Conservation (phyloP, 2,888 invertebrate species). For the Chaetoderma sp. region DNA sequence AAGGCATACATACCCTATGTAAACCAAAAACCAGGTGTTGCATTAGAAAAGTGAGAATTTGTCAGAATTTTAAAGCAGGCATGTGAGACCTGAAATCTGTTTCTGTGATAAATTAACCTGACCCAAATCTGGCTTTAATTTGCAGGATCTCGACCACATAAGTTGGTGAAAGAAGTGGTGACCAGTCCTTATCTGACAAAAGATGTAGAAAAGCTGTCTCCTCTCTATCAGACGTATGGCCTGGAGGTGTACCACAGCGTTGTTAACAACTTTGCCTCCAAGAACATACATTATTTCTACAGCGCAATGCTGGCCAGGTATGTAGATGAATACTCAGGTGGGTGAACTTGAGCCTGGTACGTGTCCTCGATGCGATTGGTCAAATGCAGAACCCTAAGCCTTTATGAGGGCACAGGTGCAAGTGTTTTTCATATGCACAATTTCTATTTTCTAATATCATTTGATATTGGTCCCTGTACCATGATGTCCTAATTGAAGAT, state of each 20-base stretch:
- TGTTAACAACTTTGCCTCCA: slow-evolving; percentile 27
- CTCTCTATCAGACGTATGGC: slow-evolving; percentile 21
- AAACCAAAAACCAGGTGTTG: no score
- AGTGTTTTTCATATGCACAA: no score
- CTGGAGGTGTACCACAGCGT: slow-evolving; percentile 27
- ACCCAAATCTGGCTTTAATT: background rate
- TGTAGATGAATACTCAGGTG: background rate
- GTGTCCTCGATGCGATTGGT: no score
- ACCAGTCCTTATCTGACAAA: background rate
- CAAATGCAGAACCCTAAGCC: no score
- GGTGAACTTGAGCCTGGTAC: no score
- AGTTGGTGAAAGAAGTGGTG: slow-evolving; percentile 13
- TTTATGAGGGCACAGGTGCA: no score
- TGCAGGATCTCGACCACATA: slow-evolving; percentile 13
- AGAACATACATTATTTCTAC: slow-evolving; percentile 20
- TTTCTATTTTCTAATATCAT: no score
- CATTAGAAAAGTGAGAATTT: no score
- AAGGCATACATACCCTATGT: no score
- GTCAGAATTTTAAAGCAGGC: no score
- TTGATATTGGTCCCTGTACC: no score
- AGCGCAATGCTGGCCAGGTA: slow-evolving; percentile 21
- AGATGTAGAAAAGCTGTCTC: slow-evolving; percentile 22
- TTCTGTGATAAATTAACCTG: background rate
- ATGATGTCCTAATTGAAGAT: no score
- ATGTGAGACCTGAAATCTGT: background rate